These are phyloP conservation scores for Germaria angustata DNA, from an alignment of 2,888 invertebrate species.

Conservation along the genomic window DNA sequence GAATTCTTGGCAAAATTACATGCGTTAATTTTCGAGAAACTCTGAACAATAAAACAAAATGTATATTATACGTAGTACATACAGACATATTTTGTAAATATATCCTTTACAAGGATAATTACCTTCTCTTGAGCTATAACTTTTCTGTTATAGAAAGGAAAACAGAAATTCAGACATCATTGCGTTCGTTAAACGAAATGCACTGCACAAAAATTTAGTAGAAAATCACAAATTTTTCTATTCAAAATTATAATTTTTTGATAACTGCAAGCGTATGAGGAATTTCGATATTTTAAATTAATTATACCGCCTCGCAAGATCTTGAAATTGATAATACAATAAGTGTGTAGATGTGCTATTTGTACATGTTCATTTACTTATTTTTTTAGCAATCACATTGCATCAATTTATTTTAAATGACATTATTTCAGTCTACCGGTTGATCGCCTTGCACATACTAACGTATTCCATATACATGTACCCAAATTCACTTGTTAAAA, in stretches of 20 bases:
- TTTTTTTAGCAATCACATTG: too few relatives aligned
- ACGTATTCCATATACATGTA: too few relatives aligned
- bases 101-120: slow-evolving; percentile 59
- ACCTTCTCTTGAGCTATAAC: slow-evolving; percentile 60
- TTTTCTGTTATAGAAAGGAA: slow-evolving; percentile 31
- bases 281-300: neutral
- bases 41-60: neutral
- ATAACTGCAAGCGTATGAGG: neutral
- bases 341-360: too few relatives aligned
- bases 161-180: slow-evolving; percentile 4
- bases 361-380: too few relatives aligned
- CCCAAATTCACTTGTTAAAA: too few relatives aligned
- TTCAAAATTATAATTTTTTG: too few relatives aligned
- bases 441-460: too few relatives aligned
- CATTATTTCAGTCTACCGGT: too few relatives aligned
- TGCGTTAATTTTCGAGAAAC: neutral
- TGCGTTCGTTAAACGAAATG: slow-evolving; percentile 7
- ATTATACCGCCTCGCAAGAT: too few relatives aligned
- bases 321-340: too few relatives aligned
- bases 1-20: too few relatives aligned
- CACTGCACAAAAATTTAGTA: slow-evolving; percentile 14
- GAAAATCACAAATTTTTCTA: neutral
- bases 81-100: neutral
- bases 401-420: too few relatives aligned
- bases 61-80: neutral